A percentile compares a stretch with the other conserved stretches of the same genome.
These are phyloP conservation scores for Bos indicus DNA, from an alignment of 2,113 vertebrate genomes.

Conservation along the genomic window DNA sequence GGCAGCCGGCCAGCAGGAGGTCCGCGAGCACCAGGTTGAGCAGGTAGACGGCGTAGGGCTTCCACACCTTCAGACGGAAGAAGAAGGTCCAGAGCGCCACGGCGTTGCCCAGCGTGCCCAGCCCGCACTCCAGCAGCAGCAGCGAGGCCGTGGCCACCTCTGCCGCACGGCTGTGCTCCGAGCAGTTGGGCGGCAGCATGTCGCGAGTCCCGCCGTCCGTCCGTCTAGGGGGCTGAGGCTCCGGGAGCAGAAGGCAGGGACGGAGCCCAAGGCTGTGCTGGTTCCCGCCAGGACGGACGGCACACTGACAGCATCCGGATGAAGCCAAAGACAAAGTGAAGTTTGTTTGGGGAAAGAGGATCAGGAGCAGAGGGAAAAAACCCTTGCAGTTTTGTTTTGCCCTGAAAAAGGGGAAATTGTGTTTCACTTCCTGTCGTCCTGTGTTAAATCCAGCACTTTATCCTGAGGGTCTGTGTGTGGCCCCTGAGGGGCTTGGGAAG, in stretches of 20 bases:
- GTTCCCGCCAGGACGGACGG: accelerated
- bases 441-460: background rate
- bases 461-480: background rate
- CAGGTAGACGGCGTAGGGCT: conserved; percentile 71
- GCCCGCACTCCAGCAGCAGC: conserved; percentile 57
- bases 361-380: accelerated
- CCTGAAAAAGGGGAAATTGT: background rate
- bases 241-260: accelerated
- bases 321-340: background rate
- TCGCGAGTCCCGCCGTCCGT: accelerated
- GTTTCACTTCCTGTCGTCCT: background rate
- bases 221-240: accelerated
- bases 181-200: background rate
- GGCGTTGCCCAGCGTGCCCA: conserved; percentile 73
- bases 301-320: background rate
- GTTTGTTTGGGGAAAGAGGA: background rate
- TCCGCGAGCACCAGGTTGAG: conserved; percentile 72
- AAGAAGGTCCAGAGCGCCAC: conserved; percentile 75
- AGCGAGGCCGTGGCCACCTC: background rate
- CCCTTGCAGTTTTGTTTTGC: background rate
- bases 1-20: conserved; percentile 63
- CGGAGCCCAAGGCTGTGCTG: accelerated
- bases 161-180: accelerated
- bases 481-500: background rate
- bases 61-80: conserved; percentile 77